Conservation (phyloP, 2,888 invertebrate species). For the Parapristionchus giblindavisi region DNA sequence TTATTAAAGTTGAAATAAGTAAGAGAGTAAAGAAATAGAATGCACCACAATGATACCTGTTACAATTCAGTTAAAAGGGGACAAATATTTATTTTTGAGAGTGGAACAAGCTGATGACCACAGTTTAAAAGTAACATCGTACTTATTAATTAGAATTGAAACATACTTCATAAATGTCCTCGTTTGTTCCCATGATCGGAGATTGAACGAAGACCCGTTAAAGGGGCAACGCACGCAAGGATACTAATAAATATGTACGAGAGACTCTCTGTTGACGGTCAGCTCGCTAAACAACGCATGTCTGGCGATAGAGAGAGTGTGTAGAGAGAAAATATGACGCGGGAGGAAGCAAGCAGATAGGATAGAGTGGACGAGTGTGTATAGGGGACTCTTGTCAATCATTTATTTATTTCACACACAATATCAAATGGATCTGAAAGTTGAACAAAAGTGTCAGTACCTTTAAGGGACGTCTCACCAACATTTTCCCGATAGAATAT, state of each 20-base stretch:
- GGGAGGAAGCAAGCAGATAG: too few relatives aligned
- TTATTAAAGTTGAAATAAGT: too few relatives aligned
- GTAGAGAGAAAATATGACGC: too few relatives aligned
- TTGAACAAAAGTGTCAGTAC: too few relatives aligned
- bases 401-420: too few relatives aligned
- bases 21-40: too few relatives aligned
- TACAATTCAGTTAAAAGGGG: background rate
- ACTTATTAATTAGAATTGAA: background rate
- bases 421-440: too few relatives aligned
- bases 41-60: background rate
- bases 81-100: background rate
- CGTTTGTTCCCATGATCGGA: slow-evolving; percentile 18
- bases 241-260: slow-evolving; percentile 5
- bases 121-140: background rate
- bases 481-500: too few relatives aligned
- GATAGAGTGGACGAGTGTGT: too few relatives aligned
- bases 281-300: background rate
- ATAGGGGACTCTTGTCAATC: too few relatives aligned
- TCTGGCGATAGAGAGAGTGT: background rate
- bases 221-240: background rate
- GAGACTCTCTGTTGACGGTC: background rate
- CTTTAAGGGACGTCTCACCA: too few relatives aligned
- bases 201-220: background rate
- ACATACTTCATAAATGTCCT: slow-evolving; percentile 26
- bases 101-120: background rate